phyloP scores from a whole-genome alignment of 2,797 vertebrate species.

The Eulemur albifrons region DNA sequence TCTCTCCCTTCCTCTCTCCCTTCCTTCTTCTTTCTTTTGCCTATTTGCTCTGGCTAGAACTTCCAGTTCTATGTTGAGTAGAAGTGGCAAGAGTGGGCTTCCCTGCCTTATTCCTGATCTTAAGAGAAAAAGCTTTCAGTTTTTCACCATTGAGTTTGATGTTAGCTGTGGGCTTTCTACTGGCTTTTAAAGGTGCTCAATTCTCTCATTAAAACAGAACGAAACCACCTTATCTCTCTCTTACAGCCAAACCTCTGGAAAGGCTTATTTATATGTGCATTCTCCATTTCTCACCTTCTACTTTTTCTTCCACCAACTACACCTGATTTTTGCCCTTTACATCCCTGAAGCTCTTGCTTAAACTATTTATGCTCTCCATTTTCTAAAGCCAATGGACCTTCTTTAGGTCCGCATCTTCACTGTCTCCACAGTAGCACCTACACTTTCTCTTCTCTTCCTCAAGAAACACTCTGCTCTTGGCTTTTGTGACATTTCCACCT shows the following conservation, averaged over 20 bases:
- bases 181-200: background rate
- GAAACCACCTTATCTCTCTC: background rate
- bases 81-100: background rate
- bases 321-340: background rate
- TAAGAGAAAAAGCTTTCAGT: background rate
- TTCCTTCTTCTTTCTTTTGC: too few species aligned
- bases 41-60: background rate
- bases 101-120: background rate
- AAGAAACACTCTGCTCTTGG: background rate
- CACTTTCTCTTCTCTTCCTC: background rate
- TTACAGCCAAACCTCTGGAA: background rate
- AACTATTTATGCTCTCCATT: background rate
- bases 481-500: background rate
- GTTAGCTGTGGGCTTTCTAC: background rate
- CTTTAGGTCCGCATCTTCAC: background rate
- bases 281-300: background rate
- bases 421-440: background rate
- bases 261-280: background rate
- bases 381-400: background rate
- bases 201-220: background rate
- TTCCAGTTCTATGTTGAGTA: background rate
- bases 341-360: background rate
- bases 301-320: background rate
- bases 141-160: background rate
- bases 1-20: too few species aligned